Evolutionary conservation across 2,888 invertebrate genomes (phyloP).

Genomic region (Parnassius apollo): DNA sequence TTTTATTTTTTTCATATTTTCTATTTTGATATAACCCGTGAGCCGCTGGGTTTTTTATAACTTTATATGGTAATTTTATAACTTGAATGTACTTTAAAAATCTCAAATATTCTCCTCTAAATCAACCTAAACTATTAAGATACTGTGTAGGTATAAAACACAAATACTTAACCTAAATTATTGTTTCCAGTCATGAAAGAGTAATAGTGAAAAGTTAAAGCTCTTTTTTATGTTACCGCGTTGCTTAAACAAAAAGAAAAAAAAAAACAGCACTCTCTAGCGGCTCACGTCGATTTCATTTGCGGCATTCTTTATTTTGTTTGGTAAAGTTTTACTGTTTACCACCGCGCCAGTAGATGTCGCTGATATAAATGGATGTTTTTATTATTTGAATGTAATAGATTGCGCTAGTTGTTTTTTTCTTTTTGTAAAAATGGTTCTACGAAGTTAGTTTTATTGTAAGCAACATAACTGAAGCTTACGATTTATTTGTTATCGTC

Average conservation of each 20-base stretch:
- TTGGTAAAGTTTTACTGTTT: conserved; percentile 12
- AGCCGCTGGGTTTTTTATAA: too few species aligned
- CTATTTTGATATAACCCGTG: too few species aligned
- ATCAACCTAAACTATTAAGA: too few species aligned
- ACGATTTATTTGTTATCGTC: too few species aligned
- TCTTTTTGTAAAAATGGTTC: background rate
- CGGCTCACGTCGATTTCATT: conserved; percentile 42
- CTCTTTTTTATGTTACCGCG: conserved; percentile 1
- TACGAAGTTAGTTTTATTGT: conserved; percentile 1
- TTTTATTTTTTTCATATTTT: too few species aligned
- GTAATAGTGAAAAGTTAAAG: background rate
- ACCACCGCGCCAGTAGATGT: conserved; percentile 38
- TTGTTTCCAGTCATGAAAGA: conserved; percentile 9
- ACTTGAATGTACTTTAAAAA: too few species aligned
- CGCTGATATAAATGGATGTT: conserved; percentile 26
- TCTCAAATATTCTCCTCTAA: too few species aligned
- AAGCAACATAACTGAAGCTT: too few species aligned
- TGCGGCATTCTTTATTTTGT: conserved; percentile 44
- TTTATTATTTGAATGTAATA: conserved; percentile 30
- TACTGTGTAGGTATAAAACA: too few species aligned
- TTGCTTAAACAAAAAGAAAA: conserved; percentile 43
- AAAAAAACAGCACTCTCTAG: conserved; percentile 65
- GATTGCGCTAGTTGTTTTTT: conserved; percentile 46
- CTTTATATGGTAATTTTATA: too few species aligned
- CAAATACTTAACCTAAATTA: conserved; percentile 10